Evolutionary conservation across 2,888 invertebrate genomes (phyloP), one percentile per base, ranked within the genome.

Genomic region (Prosopocoilus inquinatus): DNA sequence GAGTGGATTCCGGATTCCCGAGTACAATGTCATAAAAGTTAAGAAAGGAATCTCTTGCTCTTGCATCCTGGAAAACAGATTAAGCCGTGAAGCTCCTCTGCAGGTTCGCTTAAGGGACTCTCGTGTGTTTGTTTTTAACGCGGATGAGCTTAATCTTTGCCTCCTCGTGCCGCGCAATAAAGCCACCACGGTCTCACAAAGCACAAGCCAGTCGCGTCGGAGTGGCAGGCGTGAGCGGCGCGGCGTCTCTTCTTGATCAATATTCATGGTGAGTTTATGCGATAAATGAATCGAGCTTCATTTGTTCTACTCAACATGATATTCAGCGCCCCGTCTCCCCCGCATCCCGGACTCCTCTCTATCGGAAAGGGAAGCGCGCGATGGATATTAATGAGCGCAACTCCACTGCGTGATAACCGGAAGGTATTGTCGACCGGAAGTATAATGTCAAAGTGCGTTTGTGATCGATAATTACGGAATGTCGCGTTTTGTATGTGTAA

Each of bases 271-370:
- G 58, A 57, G 62, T 62, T 60, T 60, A 59, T 55, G 55, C 61
- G 55, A 56, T 59, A 66, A 66, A 64, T 66, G 64, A 62, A 66
- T 65, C 63, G 62, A 55, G 62, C 58, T 64, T 63, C 63, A 66
- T 66, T 63, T 66, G 58, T 64, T 64, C 58, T 57, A 46, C 51
- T 60, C 57, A 53, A 57, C 59, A 63, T 61, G 56, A 63, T 63
- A 61, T 61, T 41, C 41, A 41, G 41, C 41, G 15, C 41, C 9
- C 15, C 41, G 11, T n/a, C 41, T 15, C 16, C 15, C 41, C 15
- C 11, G 2, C 41, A 11, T 2, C 38, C 4, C 9, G 20, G 38
- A 34, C 35, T 38, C 11, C 38, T 13, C 13, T 41, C 15, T 16
- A 9, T 16, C 9, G 41, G 12, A 11, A 11, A 3, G 9, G 12